Percentiles rank a stretch among this genome's conserved stretches.
Evolutionary conservation across 2,888 invertebrate genomes (phyloP).

Genomic region (Glyphotaelius pellucidus): DNA sequence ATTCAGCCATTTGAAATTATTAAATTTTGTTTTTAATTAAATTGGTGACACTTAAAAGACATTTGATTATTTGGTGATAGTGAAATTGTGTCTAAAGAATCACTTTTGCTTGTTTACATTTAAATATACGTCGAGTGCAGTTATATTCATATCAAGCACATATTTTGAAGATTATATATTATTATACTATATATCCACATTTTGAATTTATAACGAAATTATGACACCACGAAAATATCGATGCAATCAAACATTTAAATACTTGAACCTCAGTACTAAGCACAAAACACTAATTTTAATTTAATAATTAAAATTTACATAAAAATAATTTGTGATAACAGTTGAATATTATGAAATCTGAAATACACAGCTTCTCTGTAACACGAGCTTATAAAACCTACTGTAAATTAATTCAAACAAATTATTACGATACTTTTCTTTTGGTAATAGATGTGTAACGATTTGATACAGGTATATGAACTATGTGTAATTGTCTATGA

Average conservation of each 20-base stretch:
- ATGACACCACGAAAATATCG: slow-evolving; percentile 2
- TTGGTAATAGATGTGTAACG: slow-evolving; percentile 23
- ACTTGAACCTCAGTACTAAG: slow-evolving; percentile 19
- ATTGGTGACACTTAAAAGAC: neutral
- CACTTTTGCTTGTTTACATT: neutral
- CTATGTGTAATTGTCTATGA: slow-evolving; percentile 57
- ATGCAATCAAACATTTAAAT: slow-evolving; percentile 33
- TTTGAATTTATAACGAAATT: slow-evolving; percentile 19
- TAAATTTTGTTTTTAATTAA: neutral
- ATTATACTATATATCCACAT: neutral
- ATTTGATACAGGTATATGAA: slow-evolving; percentile 58
- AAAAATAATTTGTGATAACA: slow-evolving; percentile 36
- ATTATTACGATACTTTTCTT: slow-evolving; percentile 36
- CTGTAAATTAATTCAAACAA: slow-evolving; percentile 31
- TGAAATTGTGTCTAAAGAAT: neutral
- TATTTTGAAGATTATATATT: slow-evolving; percentile 34
- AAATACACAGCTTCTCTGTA: slow-evolving; percentile 48
- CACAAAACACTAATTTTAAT: slow-evolving; percentile 36
- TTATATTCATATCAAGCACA: slow-evolving; percentile 48
- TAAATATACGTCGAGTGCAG: neutral
- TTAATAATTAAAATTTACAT: slow-evolving; percentile 31
- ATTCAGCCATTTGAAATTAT: neutral
- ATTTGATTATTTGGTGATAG: neutral
- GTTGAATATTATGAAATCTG: slow-evolving; percentile 9
- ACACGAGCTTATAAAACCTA: slow-evolving; percentile 63